Conservation (phyloP, 2,113 vertebrate genomes). For the Stomatorhinus ivindoensis region DNA sequence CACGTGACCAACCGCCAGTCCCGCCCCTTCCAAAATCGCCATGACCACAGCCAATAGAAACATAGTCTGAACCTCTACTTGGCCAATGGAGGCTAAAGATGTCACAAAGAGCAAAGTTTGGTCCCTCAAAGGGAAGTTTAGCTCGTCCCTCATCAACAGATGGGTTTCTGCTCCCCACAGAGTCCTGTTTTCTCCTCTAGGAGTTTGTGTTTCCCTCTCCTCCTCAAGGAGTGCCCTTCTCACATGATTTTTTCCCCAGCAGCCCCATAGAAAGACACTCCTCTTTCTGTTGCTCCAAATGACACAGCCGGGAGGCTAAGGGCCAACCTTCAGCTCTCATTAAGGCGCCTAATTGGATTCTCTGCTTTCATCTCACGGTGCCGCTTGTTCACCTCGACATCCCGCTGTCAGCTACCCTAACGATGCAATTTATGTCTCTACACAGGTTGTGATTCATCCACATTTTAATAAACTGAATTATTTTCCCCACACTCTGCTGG, state of each 20-base stretch:
- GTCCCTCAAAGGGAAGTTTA: background rate
- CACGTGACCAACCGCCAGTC: background rate
- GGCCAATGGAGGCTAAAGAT: background rate
- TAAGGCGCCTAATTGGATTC: conserved; percentile 1
- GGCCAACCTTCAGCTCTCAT: conserved; percentile 2
- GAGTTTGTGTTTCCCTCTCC: background rate
- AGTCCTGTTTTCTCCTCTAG: background rate
- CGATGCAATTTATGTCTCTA: background rate
- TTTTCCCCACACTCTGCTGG: background rate
- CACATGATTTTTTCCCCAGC: background rate
- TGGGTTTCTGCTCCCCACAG: background rate
- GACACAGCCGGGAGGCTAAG: background rate
- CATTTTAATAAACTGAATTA: background rate
- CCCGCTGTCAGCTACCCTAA: background rate
- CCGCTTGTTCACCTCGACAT: background rate
- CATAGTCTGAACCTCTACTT: background rate
- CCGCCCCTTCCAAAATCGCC: background rate
- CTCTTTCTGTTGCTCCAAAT: background rate
- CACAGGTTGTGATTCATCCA: conserved; percentile 5
- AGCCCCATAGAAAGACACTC: background rate
- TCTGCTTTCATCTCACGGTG: background rate
- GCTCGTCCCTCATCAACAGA: background rate
- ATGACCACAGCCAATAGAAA: background rate
- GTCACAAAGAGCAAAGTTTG: background rate
- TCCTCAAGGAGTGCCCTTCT: background rate